Conservation (phyloP, 2,888 invertebrate genomes). For the Campoplex nolae region DNA sequence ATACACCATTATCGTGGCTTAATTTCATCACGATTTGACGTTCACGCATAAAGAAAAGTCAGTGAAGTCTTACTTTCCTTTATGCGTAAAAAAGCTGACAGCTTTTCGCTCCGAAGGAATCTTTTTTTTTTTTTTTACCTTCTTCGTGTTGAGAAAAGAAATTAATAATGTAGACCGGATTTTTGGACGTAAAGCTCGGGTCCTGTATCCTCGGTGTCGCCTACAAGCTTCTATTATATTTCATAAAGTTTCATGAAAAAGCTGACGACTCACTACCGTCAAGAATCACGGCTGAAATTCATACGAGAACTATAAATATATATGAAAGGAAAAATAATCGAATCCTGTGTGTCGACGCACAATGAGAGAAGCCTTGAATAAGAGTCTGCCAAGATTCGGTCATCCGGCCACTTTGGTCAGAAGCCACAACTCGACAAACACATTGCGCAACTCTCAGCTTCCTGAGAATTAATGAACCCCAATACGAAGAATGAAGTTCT, state of each 20-base stretch:
- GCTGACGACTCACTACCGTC: background rate
- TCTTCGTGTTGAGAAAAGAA: conserved; percentile 30
- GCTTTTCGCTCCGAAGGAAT: background rate
- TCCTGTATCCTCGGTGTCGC: conserved; percentile 23
- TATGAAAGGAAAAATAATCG: background rate
- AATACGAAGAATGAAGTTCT: background rate
- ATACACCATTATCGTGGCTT: background rate
- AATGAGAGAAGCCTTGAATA: conserved; percentile 31
- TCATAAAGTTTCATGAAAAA: conserved; percentile 40
- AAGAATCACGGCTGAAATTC: background rate
- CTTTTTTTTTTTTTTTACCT: background rate
- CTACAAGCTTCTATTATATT: conserved; percentile 23
- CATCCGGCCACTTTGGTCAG: background rate
- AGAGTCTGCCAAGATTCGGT: conserved; percentile 1
- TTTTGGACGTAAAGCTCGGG: conserved; percentile 23
- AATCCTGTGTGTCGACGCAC: background rate
- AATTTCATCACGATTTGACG: background rate
- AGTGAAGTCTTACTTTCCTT: background rate
- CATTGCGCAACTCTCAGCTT: background rate
- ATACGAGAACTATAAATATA: background rate
- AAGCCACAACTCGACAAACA: background rate
- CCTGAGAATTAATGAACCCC: background rate
- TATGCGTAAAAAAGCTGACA: background rate
- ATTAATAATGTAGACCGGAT: conserved; percentile 56
- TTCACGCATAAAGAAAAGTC: too few relatives aligned